Evolutionary conservation across 2,888 invertebrate genomes (phyloP).

Genomic region (Eilema caniola): DNA sequence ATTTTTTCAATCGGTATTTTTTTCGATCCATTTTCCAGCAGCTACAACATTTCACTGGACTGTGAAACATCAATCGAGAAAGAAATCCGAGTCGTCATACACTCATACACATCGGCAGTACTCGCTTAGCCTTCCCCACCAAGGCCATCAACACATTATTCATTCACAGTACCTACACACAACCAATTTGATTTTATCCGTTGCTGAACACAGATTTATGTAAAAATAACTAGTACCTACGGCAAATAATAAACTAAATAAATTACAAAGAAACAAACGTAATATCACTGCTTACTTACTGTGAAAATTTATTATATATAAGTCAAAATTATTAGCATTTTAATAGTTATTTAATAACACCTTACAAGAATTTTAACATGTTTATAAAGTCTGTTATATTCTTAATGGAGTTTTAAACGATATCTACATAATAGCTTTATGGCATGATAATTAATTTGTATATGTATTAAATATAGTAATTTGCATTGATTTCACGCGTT

Average conservation of each 20-base stretch:
- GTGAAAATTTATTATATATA: constrained; percentile 10
- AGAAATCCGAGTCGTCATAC: neutral
- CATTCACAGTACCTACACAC: neutral
- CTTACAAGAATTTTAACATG: constrained; percentile 30
- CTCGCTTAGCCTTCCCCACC: neutral
- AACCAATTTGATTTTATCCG: neutral
- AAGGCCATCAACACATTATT: neutral
- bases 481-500: constrained; percentile 30
- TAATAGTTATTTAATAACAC: constrained; percentile 26
- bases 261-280: constrained; percentile 2
- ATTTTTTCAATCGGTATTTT: neutral
- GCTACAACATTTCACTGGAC: too few relatives aligned
- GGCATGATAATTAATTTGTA: constrained; percentile 27
- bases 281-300: neutral
- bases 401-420: constrained; percentile 37
- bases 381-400: constrained; percentile 36
- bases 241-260: neutral
- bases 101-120: neutral
- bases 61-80: neutral
- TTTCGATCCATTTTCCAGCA: neutral
- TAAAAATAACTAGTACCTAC: neutral
- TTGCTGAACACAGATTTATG: neutral
- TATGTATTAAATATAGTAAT: constrained; percentile 23
- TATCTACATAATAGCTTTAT: constrained; percentile 37
- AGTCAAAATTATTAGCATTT: constrained; percentile 41